Conservation (phyloP, 23 tunicate species). For the Pegea sp. region DNA sequence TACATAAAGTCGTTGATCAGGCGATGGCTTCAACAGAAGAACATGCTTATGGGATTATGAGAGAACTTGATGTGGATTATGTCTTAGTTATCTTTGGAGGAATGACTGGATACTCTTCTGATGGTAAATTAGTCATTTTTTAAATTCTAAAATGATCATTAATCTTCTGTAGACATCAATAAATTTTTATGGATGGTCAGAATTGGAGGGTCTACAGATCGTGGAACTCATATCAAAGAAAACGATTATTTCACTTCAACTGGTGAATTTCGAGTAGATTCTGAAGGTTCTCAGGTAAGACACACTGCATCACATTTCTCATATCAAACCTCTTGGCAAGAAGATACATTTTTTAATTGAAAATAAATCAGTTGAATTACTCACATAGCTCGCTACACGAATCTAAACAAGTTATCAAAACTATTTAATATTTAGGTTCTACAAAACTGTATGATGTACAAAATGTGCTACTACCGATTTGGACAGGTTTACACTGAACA, state of each 20-base stretch:
- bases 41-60: conserved; percentile 72
- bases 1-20: conserved; percentile 8
- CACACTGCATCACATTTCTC: no score
- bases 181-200: conserved; percentile 98
- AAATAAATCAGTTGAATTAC: no score
- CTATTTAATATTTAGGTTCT: conserved; percentile 16
- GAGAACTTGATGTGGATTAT: conserved; percentile 85
- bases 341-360: no score
- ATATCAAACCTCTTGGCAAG: no score
- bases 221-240: conserved; percentile 80
- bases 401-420: neutral
- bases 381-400: neutral
- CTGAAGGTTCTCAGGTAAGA: conserved; percentile 83
- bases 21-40: conserved; percentile 96
- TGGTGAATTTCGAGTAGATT: conserved; percentile 93
- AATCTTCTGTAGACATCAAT: conserved; percentile 86
- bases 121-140: conserved; percentile 20
- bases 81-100: conserved; percentile 93
- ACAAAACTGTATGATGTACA: conserved; percentile 96
- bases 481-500: conserved; percentile 92
- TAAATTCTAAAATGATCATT: neutral
- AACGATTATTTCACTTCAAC: conserved; percentile 74
- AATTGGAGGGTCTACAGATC: conserved; percentile 73
- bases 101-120: conserved; percentile 84
- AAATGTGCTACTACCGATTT: conserved; percentile 94